Percentiles rank a stretch among this genome's conserved stretches.
phyloP scores from a whole-genome alignment of 2,113 vertebrate genomes.

The Pogona vitticeps region DNA sequence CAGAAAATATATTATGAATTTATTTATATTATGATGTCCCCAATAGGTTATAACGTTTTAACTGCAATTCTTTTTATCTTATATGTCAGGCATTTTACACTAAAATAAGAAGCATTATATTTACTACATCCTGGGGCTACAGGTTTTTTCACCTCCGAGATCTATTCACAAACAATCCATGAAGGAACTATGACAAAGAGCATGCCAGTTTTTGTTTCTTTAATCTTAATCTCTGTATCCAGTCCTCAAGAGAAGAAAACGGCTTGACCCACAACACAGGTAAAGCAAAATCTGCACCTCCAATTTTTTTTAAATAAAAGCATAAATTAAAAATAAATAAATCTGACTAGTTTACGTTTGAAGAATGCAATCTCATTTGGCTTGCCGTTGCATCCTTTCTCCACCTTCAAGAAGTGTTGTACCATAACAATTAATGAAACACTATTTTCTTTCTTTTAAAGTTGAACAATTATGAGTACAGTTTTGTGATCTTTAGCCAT shows the following conservation, averaged over 20 bases:
- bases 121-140: too few species aligned
- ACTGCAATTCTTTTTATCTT: too few species aligned
- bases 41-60: too few species aligned
- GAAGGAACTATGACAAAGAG: not conserved
- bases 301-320: not conserved
- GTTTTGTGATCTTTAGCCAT: conserved; percentile 80
- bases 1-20: too few species aligned
- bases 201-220: not conserved
- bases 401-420: conserved; percentile 47
- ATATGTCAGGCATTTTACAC: too few species aligned
- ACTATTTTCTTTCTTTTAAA: conserved; percentile 71
- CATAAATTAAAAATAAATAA: not conserved
- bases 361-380: not conserved
- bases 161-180: not conserved
- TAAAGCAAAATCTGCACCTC: not conserved
- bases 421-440: conserved; percentile 77
- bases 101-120: too few species aligned
- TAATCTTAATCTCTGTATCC: not conserved
- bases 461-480: conserved; percentile 72
- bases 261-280: too few species aligned
- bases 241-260: too few species aligned
- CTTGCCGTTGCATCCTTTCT: conserved; percentile 47
- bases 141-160: too few species aligned
- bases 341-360: accelerated
- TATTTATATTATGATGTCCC: too few species aligned